Conservation (phyloP, 2,888 invertebrate genomes). For the Drosophila macrospina region DNA sequence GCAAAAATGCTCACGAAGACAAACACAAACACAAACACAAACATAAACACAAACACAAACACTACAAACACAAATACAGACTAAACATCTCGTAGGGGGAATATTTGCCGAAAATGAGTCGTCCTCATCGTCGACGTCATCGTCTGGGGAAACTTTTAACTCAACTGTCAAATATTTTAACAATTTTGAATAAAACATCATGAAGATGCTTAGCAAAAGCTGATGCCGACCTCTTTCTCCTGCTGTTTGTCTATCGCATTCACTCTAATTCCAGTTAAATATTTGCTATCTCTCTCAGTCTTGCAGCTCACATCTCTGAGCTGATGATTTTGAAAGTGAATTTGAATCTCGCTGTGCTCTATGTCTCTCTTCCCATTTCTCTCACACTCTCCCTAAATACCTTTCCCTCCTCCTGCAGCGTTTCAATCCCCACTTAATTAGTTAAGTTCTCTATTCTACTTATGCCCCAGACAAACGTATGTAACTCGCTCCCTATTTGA, state of each 20-base stretch:
- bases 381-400: not conserved
- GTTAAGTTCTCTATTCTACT: slow-evolving; percentile 34
- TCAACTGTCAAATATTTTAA: slow-evolving; percentile 78
- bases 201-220: slow-evolving; percentile 53
- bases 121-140: slow-evolving; percentile 17
- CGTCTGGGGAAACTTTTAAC: slow-evolving; percentile 75
- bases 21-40: slow-evolving; percentile 50
- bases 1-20: slow-evolving; percentile 68
- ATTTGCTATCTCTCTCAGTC: slow-evolving; percentile 11
- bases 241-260: not conserved
- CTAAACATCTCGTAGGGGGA: slow-evolving; percentile 28
- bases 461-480: slow-evolving; percentile 5
- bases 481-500: not conserved
- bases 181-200: slow-evolving; percentile 81
- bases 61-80: slow-evolving; percentile 47
- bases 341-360: slow-evolving; percentile 46
- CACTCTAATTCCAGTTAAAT: slow-evolving; percentile 9
- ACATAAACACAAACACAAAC: slow-evolving; percentile 41
- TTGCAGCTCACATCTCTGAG: slow-evolving; percentile 38
- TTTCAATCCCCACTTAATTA: slow-evolving; percentile 42
- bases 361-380: not conserved
- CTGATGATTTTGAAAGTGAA: slow-evolving; percentile 64
- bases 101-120: slow-evolving; percentile 39
- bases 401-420: not conserved
- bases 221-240: not conserved